phyloP scores from a whole-genome alignment of 2,113 vertebrate genomes.

The Epinephelus moara region DNA sequence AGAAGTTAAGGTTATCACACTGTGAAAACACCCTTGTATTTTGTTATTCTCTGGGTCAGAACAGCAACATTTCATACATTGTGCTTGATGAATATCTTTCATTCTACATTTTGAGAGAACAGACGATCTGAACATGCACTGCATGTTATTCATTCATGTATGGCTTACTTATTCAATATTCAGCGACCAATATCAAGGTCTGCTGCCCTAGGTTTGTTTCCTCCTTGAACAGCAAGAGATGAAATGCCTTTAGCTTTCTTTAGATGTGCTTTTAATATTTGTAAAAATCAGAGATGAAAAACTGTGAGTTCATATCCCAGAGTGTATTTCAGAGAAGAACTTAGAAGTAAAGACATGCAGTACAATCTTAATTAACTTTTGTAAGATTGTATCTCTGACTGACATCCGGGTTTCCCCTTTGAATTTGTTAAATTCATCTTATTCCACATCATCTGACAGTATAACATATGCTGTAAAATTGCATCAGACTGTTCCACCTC shows the following conservation, averaged over 20 bases:
- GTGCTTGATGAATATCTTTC: background rate
- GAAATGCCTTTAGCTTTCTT: background rate
- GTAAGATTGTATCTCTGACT: background rate
- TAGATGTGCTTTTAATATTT: background rate
- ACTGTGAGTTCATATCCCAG: background rate
- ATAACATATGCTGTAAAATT: background rate
- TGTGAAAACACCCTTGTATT: background rate
- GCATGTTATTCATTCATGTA: background rate
- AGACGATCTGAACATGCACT: background rate
- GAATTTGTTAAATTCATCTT: constrained; percentile 2
- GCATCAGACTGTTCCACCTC: background rate
- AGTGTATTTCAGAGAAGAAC: background rate
- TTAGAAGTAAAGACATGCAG: background rate
- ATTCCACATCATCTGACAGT: too few relatives aligned
- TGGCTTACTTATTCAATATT: constrained; percentile 9
- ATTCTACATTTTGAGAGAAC: background rate
- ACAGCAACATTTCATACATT: background rate
- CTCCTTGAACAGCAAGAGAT: background rate
- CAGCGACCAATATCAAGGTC: background rate
- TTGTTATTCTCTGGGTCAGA: background rate
- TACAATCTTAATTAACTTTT: constrained; percentile 12
- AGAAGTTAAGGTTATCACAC: background rate
- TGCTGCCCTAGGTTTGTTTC: background rate
- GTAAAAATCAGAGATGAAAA: background rate
- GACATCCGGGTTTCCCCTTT: background rate